Percentiles rank a stretch among this genome's conserved stretches.
Evolutionary conservation across 2,888 invertebrate species (phyloP).

Genomic region (Epinotia bilunana): DNA sequence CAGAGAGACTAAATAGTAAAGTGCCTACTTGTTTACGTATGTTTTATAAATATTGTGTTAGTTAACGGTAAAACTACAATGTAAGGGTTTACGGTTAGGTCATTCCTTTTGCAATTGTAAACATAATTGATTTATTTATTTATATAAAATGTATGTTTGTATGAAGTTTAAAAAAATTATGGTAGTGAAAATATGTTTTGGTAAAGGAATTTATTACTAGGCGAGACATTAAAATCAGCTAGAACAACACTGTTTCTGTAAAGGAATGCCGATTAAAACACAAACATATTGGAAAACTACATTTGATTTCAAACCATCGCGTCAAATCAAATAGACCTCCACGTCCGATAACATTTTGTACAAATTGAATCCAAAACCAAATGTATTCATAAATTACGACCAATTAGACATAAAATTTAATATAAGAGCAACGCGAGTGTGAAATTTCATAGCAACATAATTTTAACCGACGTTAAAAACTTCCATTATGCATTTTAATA

Average conservation of each 20-base stretch:
- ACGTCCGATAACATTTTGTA: too few relatives aligned
- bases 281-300: background rate
- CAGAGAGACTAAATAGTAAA: constrained; percentile 20
- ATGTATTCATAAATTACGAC: background rate
- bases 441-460: constrained; percentile 27
- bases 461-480: background rate
- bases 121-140: background rate
- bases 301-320: background rate
- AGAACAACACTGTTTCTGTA: too few relatives aligned
- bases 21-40: constrained; percentile 30
- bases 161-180: background rate
- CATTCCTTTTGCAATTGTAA: constrained; percentile 4
- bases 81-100: constrained; percentile 12
- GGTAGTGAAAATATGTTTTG: too few relatives aligned
- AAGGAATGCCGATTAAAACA: too few relatives aligned
- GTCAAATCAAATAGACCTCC: background rate
- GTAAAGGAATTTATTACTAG: too few relatives aligned
- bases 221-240: too few relatives aligned
- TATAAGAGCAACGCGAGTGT: background rate
- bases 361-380: background rate
- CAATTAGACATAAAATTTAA: background rate
- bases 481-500: constrained; percentile 26
- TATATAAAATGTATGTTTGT: background rate
- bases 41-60: constrained; percentile 37
- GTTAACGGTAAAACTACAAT: constrained; percentile 21